Evolutionary conservation across 2,888 invertebrate species (phyloP), one percentile per base, ranked within the genome.

Genomic region (Halictus quadricinctus): DNA sequence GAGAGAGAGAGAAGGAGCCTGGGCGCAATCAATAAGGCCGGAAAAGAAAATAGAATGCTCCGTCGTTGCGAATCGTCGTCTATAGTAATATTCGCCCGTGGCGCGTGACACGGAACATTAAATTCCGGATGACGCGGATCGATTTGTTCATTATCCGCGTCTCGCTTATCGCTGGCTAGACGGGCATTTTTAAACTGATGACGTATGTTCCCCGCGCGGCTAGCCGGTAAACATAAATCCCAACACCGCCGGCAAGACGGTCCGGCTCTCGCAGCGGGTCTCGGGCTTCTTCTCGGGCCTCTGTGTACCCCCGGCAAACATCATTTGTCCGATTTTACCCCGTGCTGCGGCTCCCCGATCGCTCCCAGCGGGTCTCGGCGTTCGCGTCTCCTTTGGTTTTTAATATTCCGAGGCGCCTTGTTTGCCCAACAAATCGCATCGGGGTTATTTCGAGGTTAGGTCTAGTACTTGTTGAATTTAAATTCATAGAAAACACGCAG

Each of bases 11-110:
- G 29, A 29, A 50, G 69, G 69, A 80, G 69, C 48, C 50, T 8
- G 43, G 50, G 15, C 58, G 70, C 48, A 78, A 84, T 84, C 84
- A 75, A 84, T 84, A 84, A 81, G 64, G 78, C 64, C 46, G 72
- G 81, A 54, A 84, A 78, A 46, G 81, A 84, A 81, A 81, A 84
- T 84, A 84, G 77, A 84, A 75, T 41, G 70, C 0, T n/a, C 66
- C 36, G 36, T 13, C 25, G 43, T 74, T 84, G 74, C 29, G 74
- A 74, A 74, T 29, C 66, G 21, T 54, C 29, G 64, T 21, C 41
- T 29, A 58, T 72, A 15, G 66, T 8, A 10, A 66, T 66, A 60
- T 72, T 41, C 48, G 18, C 15, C 21, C 43, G 25, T 29, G 18
- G 50, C 21, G 36, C 41, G 25, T 72, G 50, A 80, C 70, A 69